Percentiles rank a stretch among this genome's conserved stretches.
Conservation (phyloP, 37 sponge, comb jelly and placozoan species). For the Aphrocallistes beatrix region DNA sequence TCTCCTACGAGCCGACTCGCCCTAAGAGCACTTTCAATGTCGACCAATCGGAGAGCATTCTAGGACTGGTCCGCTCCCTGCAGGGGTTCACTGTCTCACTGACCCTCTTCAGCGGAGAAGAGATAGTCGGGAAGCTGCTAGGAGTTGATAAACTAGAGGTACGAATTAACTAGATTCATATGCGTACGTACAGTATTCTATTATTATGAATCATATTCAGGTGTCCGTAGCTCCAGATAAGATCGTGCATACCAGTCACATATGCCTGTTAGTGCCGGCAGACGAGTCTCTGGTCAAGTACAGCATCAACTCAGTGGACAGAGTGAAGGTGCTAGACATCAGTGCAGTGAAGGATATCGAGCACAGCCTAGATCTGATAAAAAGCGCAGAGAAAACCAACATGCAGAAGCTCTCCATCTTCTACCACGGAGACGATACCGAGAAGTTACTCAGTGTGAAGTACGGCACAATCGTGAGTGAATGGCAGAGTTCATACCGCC, state of each 20-base stretch:
- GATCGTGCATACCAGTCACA: conserved; percentile 10
- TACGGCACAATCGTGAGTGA: conserved; percentile 60
- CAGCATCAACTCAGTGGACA: conserved; percentile 29
- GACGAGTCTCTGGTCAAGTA: conserved; percentile 22
- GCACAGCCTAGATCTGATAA: conserved; percentile 56
- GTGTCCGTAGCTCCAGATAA: background rate
- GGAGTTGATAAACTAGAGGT: conserved; percentile 40
- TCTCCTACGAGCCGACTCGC: conserved; percentile 71
- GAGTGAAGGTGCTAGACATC: conserved; percentile 35
- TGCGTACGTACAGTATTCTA: too few species aligned
- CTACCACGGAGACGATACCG: conserved; percentile 37
- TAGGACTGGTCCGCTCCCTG: conserved; percentile 34
- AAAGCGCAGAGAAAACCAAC: conserved; percentile 29
- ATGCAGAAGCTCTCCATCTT: conserved; percentile 73
- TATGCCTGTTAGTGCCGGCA: conserved; percentile 35
- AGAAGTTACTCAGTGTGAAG: conserved; percentile 31
- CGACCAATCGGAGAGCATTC: conserved; percentile 23
- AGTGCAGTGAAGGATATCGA: conserved; percentile 42
- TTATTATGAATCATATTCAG: too few species aligned
- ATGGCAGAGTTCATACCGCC: conserved; percentile 77
- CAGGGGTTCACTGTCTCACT: conserved; percentile 24
- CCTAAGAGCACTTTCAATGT: conserved; percentile 49
- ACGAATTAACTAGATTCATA: too few species aligned
- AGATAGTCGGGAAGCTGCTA: conserved; percentile 39
- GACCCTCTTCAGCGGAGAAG: background rate